Evolutionary conservation across 1,140 invertebrate species (phyloP).

Genomic region (Brachionus asplanchnoidis): DNA sequence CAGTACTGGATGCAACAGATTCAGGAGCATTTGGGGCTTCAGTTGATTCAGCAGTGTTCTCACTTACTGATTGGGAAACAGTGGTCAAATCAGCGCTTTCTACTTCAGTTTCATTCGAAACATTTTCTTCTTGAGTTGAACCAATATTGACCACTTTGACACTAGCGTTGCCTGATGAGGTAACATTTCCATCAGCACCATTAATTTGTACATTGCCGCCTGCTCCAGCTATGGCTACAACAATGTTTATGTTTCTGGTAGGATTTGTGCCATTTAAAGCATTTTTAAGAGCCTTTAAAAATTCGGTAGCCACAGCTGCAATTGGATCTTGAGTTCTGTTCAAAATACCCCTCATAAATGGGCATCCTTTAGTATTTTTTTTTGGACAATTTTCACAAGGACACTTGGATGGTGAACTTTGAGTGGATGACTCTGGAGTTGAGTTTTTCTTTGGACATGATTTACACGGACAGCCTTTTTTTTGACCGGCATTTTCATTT

Average conservation of each 20-base stretch:
- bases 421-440: background rate
- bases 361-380: background rate
- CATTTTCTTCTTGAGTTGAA: background rate
- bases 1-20: background rate
- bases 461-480: background rate
- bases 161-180: background rate
- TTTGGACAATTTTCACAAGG: background rate
- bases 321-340: slow-evolving; percentile 13
- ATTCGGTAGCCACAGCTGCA: background rate
- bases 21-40: background rate
- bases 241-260: background rate
- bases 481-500: background rate
- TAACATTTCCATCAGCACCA: background rate
- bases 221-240: slow-evolving; percentile 13
- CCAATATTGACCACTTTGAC: background rate
- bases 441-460: background rate
- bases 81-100: background rate
- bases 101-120: background rate
- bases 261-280: background rate
- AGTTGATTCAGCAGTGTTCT: background rate
- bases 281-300: slow-evolving; percentile 10
- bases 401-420: background rate
- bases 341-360: background rate
- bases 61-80: background rate
- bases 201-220: slow-evolving; percentile 12